Percentiles rank a stretch among this genome's conserved stretches.
Evolutionary conservation across 2,113 vertebrate species (phyloP).

Genomic region (Hipposideros armiger): DNA sequence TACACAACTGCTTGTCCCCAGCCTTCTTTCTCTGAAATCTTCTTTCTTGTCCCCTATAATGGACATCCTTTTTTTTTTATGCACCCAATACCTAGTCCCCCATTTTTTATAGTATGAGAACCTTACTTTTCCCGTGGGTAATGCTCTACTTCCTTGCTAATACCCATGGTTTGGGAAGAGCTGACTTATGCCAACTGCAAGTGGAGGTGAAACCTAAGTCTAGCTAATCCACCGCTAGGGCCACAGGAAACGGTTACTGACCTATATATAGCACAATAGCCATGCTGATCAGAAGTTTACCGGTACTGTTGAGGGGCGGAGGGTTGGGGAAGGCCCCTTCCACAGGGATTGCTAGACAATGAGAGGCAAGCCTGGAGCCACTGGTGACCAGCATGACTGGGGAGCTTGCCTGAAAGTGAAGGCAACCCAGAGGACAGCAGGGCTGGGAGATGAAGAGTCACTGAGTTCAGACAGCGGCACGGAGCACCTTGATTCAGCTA

Average conservation of each 20-base stretch:
- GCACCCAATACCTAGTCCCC: rapidly evolving
- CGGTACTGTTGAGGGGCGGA: background rate
- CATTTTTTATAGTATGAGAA: background rate
- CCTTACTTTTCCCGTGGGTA: background rate
- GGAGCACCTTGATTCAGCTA: background rate
- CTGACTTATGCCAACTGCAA: background rate
- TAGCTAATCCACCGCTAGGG: background rate
- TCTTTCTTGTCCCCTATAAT: background rate
- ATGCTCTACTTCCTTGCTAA: background rate
- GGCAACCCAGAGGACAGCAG: background rate
- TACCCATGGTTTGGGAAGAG: background rate
- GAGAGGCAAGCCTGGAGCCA: background rate
- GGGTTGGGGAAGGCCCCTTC: background rate
- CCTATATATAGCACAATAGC: background rate
- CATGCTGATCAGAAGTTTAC: background rate
- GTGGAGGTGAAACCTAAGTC: background rate
- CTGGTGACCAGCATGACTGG: background rate
- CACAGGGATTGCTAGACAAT: background rate
- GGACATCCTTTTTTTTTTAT: background rate
- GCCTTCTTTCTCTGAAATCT: background rate
- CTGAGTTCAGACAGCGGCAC: background rate
- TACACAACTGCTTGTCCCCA: background rate
- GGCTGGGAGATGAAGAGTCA: background rate
- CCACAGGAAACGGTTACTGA: background rate
- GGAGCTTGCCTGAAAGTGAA: background rate